Conservation (phyloP, 2,797 vertebrate genomes). For the Phylloscopus collybita region DNA sequence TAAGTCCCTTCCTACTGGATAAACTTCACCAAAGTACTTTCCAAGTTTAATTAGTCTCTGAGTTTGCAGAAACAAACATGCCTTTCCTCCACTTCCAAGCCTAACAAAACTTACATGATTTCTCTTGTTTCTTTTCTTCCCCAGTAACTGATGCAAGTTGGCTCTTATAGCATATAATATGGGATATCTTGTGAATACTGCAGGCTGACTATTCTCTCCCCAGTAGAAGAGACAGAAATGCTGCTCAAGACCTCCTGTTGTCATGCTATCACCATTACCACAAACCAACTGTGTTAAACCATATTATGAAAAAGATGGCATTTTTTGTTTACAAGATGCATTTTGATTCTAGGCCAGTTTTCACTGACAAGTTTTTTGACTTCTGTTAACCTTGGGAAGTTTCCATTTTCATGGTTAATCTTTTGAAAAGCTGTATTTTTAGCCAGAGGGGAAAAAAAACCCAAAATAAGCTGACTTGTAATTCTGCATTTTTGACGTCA, state of each 20-base stretch:
- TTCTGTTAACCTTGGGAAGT: slow-evolving; percentile 35
- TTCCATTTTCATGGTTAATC: slow-evolving; percentile 29
- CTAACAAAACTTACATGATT: not conserved
- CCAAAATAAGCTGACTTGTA: slow-evolving; percentile 42
- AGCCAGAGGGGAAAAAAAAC: not conserved
- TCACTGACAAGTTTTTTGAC: slow-evolving; percentile 22
- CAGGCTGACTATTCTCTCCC: not conserved
- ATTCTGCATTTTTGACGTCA: slow-evolving; percentile 52
- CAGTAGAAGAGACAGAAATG: not conserved
- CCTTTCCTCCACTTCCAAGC: not conserved
- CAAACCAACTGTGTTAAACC: not conserved
- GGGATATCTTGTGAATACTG: not conserved
- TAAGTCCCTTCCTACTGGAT: not conserved
- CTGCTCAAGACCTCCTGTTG: not conserved
- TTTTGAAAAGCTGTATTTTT: slow-evolving; percentile 49
- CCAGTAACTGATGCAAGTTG: not conserved
- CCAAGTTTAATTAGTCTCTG: not conserved
- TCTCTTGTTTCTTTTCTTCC: not conserved
- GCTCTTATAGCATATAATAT: not conserved
- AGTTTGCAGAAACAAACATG: not conserved
- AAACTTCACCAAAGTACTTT: not conserved
- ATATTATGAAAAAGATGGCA: not conserved
- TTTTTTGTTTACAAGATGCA: not conserved
- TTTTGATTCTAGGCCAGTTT: slow-evolving; percentile 14
- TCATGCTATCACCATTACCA: not conserved